Percentiles rank a stretch among this genome's conserved stretches.
Conservation (phyloP, 2,797 vertebrate genomes). For the Intellagama lesueurii region DNA sequence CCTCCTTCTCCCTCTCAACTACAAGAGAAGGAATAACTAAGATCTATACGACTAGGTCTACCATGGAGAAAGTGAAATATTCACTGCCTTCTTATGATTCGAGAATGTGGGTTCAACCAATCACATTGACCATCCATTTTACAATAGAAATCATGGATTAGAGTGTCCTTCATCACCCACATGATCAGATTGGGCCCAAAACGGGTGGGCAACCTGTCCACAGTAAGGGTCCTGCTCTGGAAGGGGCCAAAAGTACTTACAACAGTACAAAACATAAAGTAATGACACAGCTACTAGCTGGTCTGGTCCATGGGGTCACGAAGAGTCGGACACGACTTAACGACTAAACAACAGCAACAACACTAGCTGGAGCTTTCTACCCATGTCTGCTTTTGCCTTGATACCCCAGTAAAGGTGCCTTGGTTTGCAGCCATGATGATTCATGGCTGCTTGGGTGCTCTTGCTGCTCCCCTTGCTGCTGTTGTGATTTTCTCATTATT, state of each 20-base stretch:
- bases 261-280: background rate
- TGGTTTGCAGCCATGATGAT: background rate
- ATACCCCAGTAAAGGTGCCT: background rate
- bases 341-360: too few relatives aligned
- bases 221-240: background rate
- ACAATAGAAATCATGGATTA: background rate
- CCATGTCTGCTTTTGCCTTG: background rate
- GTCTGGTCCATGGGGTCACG: too few relatives aligned
- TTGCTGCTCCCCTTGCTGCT: background rate
- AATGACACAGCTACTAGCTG: background rate
- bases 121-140: background rate
- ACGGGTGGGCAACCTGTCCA: background rate
- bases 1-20: background rate
- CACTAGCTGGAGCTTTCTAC: background rate
- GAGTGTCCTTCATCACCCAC: too few relatives aligned
- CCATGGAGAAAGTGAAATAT: background rate
- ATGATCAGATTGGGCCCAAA: background rate
- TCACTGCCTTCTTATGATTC: background rate
- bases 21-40: background rate
- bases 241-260: background rate
- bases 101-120: background rate
- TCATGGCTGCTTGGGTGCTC: background rate
- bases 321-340: too few relatives aligned
- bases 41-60: background rate
- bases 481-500: slow-evolving; percentile 7